Evolutionary conservation across 2,797 vertebrate species (phyloP).

Genomic region (Graptemys geographica): DNA sequence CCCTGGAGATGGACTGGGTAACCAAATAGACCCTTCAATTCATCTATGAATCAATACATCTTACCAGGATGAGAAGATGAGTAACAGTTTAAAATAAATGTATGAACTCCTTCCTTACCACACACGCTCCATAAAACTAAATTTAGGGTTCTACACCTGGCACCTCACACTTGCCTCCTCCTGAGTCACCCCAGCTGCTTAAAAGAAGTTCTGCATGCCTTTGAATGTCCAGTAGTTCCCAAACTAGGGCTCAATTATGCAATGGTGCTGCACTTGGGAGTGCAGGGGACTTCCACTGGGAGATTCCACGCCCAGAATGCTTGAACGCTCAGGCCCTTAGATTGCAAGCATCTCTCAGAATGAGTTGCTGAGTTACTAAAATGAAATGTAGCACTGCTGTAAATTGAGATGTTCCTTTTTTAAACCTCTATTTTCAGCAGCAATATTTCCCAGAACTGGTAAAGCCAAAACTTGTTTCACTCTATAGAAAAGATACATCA

Average conservation of each 20-base stretch:
- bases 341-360: constrained; percentile 28
- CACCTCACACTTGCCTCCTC: neutral
- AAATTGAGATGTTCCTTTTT: constrained; percentile 8
- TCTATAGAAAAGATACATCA: constrained; percentile 49
- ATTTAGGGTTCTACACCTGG: neutral
- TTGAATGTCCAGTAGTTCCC: constrained; percentile 17
- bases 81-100: neutral
- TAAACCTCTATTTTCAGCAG: constrained; percentile 32
- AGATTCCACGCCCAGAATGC: neutral
- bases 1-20: neutral
- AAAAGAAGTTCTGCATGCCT: neutral
- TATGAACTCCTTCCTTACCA: neutral
- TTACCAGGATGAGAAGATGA: neutral
- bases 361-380: constrained; percentile 28
- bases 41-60: fast-evolving
- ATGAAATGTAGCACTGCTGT: neutral
- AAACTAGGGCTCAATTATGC: constrained; percentile 18
- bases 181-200: neutral
- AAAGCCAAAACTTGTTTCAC: constrained; percentile 51
- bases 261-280: neutral
- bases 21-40: neutral
- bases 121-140: neutral
- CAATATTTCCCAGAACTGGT: constrained; percentile 48
- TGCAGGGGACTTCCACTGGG: neutral
- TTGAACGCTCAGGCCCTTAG: neutral